phyloP scores from a whole-genome alignment of 2,797 vertebrate species.

The Otus scops region DNA sequence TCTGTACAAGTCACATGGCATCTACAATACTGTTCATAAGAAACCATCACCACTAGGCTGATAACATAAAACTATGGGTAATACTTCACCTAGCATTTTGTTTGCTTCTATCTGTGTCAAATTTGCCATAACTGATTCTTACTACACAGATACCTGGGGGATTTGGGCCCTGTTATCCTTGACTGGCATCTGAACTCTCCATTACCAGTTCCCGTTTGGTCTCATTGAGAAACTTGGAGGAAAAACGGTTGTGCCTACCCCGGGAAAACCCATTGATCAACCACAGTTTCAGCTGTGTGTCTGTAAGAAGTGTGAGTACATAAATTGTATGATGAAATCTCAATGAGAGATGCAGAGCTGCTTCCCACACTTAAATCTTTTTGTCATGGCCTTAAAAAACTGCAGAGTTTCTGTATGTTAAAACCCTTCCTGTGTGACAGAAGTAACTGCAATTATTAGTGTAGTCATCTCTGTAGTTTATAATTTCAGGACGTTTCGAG shows the following conservation, averaged over 20 bases:
- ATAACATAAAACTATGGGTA: not conserved
- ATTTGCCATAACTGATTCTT: not conserved
- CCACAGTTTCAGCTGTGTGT: not conserved
- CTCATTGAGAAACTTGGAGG: not conserved
- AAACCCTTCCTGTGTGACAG: not conserved
- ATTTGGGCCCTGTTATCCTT: not conserved
- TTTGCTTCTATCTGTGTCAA: not conserved
- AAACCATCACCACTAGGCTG: not conserved
- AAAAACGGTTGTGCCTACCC: not conserved
- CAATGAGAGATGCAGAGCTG: not conserved
- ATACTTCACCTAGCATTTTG: not conserved
- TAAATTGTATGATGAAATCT: not conserved
- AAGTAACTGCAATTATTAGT: slow-evolving; percentile 18
- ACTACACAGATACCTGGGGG: not conserved
- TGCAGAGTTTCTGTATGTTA: not conserved
- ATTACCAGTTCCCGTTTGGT: not conserved
- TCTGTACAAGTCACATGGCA: not conserved
- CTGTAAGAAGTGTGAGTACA: not conserved
- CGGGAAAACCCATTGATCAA: not conserved
- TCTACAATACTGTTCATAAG: not conserved
- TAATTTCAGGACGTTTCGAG: not conserved
- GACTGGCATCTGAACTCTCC: not conserved
- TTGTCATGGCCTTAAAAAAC: not conserved
- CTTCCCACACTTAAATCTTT: not conserved
- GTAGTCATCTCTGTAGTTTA: not conserved